phyloP scores from a whole-genome alignment of 2,888 invertebrate genomes.

The Suillia variegata region DNA sequence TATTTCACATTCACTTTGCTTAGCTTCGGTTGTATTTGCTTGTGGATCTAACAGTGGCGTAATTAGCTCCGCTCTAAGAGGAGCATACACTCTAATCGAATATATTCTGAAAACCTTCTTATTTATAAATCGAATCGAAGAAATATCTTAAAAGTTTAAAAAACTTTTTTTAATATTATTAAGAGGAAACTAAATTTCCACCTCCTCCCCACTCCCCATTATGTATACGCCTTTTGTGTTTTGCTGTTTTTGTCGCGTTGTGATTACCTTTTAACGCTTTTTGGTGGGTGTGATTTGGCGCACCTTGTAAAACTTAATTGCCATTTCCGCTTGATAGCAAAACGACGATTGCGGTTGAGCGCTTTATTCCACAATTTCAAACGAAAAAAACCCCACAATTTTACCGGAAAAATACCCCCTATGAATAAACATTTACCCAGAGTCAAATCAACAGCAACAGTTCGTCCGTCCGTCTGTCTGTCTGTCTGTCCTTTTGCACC shows the following conservation, averaged over 20 bases:
- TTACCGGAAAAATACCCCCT: neutral
- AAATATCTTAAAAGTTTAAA: too few species aligned
- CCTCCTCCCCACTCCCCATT: too few species aligned
- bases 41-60: too few species aligned
- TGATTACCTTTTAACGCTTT: slow-evolving; percentile 15
- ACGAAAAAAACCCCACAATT: neutral
- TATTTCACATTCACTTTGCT: neutral
- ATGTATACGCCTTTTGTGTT: slow-evolving; percentile 6
- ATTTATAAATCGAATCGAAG: too few species aligned
- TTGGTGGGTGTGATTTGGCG: slow-evolving; percentile 31
- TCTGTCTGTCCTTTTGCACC: neutral
- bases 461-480: too few species aligned
- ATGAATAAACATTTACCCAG: neutral
- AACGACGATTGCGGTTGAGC: neutral
- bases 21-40: neutral
- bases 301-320: slow-evolving; percentile 39
- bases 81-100: too few species aligned
- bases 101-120: too few species aligned
- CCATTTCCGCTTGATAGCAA: slow-evolving; percentile 31
- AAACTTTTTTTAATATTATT: too few species aligned
- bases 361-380: neutral
- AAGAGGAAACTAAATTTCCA: too few species aligned
- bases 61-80: too few species aligned
- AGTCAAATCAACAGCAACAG: too few species aligned
- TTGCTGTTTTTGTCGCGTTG: neutral